Evolutionary conservation across 2,113 vertebrate genomes (phyloP).

Genomic region (Ptychochromis oligacanthus): DNA sequence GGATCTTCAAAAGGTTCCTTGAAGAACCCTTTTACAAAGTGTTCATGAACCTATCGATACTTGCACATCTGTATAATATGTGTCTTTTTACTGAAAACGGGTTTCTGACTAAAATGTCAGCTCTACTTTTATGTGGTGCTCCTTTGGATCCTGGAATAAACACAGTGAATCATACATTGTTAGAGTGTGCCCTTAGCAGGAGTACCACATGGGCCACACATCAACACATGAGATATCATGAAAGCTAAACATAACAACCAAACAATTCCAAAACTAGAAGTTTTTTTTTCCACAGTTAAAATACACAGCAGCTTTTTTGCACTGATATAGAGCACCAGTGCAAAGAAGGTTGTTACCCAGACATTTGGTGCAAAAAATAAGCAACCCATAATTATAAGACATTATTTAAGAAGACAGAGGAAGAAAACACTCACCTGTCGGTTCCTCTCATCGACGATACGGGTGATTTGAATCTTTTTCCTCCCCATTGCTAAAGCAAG

Average conservation of each 20-base stretch:
- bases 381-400: not conserved
- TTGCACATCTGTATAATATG: not conserved
- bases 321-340: not conserved
- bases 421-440: slow-evolving; percentile 87
- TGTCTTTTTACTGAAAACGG: not conserved
- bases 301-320: not conserved
- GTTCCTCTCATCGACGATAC: slow-evolving; percentile 97
- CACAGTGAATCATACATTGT: not conserved
- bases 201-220: not conserved
- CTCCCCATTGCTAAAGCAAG: slow-evolving; percentile 88
- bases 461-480: slow-evolving; percentile 98
- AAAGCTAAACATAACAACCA: not conserved
- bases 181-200: not conserved
- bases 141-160: not conserved
- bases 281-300: not conserved
- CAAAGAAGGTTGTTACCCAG: not conserved
- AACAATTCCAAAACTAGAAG: not conserved
- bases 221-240: not conserved
- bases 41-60: not conserved
- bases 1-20: slow-evolving; percentile 1
- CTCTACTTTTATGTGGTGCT: not conserved
- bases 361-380: not conserved
- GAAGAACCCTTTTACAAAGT: slow-evolving; percentile 10
- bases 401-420: not conserved
- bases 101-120: not conserved